These are phyloP conservation scores for Phrynocephalus vlangalii DNA, from an alignment of 2,797 vertebrate genomes.

Conservation along the genomic window DNA sequence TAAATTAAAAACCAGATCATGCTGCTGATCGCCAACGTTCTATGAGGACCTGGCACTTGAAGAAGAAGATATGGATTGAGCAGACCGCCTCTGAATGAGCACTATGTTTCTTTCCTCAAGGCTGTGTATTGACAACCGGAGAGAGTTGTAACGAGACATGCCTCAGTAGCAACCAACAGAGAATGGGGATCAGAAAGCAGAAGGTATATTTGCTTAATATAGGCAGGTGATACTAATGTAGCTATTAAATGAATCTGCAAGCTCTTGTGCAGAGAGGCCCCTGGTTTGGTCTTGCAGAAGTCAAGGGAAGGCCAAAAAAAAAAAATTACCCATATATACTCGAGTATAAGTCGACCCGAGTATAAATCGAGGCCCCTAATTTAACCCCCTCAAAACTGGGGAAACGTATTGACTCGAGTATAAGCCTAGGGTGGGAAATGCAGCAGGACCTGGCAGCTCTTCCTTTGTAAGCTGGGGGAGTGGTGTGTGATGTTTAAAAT, in stretches of 20 bases:
- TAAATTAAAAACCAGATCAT: too few relatives aligned
- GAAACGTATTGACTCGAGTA: too few relatives aligned
- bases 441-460: too few relatives aligned
- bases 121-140: neutral
- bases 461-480: too few relatives aligned
- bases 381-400: too few relatives aligned
- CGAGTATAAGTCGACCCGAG: too few relatives aligned
- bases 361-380: too few relatives aligned
- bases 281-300: neutral
- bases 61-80: neutral
- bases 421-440: too few relatives aligned
- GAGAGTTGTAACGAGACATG: neutral
- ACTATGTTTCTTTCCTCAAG: neutral
- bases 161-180: neutral
- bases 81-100: neutral
- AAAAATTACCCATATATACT: too few relatives aligned
- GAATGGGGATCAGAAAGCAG: neutral
- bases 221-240: rapidly evolving
- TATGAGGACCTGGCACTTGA: too few relatives aligned
- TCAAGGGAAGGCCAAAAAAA: rapidly evolving
- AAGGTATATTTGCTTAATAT: neutral
- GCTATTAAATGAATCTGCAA: neutral
- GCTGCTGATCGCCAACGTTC: too few relatives aligned
- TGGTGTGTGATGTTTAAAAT: too few relatives aligned
- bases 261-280: neutral